Percentiles rank a stretch among this genome's conserved stretches.
Conservation (phyloP, 2,113 vertebrate genomes). For the Nibea albiflora region DNA sequence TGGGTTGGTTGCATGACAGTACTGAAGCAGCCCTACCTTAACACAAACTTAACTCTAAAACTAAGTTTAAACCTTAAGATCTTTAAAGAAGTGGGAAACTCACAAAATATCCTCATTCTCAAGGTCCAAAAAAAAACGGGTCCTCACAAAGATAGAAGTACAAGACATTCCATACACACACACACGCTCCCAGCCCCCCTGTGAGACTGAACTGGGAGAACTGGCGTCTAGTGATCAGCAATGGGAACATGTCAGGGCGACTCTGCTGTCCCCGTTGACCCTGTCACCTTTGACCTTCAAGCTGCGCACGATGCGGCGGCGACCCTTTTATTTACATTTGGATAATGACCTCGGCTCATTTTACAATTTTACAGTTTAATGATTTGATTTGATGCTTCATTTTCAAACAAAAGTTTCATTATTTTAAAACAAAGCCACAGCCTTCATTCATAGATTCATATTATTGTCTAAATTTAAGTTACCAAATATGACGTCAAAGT, state of each 20-base stretch:
- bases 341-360: background rate
- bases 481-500: background rate
- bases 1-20: background rate
- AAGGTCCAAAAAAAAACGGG: background rate
- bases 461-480: background rate
- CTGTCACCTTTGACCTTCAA: conserved; percentile 30
- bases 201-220: background rate
- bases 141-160: conserved; percentile 45
- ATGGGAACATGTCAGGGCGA: background rate
- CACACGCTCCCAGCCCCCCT: background rate
- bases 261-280: conserved; percentile 24
- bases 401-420: background rate
- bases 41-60: background rate
- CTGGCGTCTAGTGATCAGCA: conserved; percentile 18
- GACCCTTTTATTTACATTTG: background rate
- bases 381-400: too few relatives aligned
- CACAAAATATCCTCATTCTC: background rate
- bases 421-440: background rate
- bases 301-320: background rate
- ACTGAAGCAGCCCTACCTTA: background rate
- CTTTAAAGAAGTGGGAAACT: background rate
- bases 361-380: background rate
- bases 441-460: background rate
- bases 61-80: background rate
- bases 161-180: conserved; percentile 21